Base-by-base conservation (phyloP, 1,140 invertebrate species). In the Anastatus disparis region DNA sequence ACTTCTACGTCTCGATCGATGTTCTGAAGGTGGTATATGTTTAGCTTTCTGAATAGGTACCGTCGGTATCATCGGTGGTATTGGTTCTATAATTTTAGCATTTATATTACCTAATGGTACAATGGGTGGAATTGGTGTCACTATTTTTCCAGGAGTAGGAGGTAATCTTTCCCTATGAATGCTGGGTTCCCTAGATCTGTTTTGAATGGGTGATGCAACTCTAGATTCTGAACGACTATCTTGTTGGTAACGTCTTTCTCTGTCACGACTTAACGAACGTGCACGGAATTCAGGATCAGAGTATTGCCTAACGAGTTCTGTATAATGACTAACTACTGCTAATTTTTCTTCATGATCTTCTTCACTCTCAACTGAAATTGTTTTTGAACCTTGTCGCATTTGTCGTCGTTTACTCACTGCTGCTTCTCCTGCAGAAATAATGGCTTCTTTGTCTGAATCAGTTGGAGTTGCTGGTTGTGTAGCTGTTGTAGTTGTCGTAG, bases 281-380 rank as follows among this genome's bases (percentile, higher is more conserved):
- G 52, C 50, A 44, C 66, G 50, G 40, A 40, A 24, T 35, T 61
- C 66, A 0, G 61, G 55, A 31, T 46, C 74, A 29, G 69, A 64
- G 70, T 76, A 78, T 8, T 72, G 53, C 70, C 74, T 69, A 2
- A 94, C 91, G 64, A 95, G 90, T 78, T 93, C 93, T 20, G 91
- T 91, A 73, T 95, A 95, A 78, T 93, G 92, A 84, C 93, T 92
- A 17, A 93, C 90, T 0, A 93, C 88, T 1, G 91, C 84, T 77
- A 82, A 78, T 50, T 79, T 77, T 13, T 82, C 91, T 78, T 89
- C 90, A 1, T 89, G 83, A 78, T 90, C 90, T 73, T 93, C 90
- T 72, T 87, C 78, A 48, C 77, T 85, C 77, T 81, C 86, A 71
- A 93, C 90, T 62, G 85, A 72, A 52, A 83, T 85, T 77, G 79